Percentiles rank a stretch among this genome's conserved stretches.
Evolutionary conservation across 2,113 vertebrate genomes (phyloP).

Genomic region (Lethenteron camtschaticum): DNA sequence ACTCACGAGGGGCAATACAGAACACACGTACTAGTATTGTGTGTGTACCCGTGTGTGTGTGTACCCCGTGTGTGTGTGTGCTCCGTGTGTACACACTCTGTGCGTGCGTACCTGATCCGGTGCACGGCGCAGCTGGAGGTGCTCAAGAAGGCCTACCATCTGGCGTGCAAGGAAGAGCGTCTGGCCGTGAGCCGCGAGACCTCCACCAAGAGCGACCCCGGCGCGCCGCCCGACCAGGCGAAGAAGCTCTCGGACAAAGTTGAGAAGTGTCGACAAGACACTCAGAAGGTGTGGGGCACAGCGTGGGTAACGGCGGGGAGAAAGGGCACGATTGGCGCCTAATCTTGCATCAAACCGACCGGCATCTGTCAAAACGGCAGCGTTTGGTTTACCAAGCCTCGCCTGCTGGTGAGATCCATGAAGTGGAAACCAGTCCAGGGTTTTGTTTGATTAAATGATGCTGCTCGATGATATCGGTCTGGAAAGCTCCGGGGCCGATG

Average conservation of each 20-base stretch:
- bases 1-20: not conserved
- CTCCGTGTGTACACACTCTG: not conserved
- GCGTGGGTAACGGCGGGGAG: not conserved
- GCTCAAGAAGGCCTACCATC: slow-evolving; percentile 73
- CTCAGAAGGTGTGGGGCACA: slow-evolving; percentile 47
- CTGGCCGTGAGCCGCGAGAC: slow-evolving; percentile 60
- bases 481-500: too few species aligned
- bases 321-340: too few species aligned
- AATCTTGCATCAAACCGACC: too few species aligned
- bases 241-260: slow-evolving; percentile 94
- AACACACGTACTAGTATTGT: slow-evolving; percentile 1
- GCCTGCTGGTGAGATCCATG: too few species aligned
- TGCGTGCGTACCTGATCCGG: not conserved
- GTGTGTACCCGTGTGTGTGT: slow-evolving; percentile 4
- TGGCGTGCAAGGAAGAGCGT: slow-evolving; percentile 95
- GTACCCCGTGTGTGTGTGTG: not conserved
- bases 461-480: too few species aligned
- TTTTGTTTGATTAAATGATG: too few species aligned
- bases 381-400: too few species aligned
- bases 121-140: slow-evolving; percentile 48
- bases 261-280: slow-evolving; percentile 82
- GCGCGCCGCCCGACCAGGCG: slow-evolving; percentile 67
- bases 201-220: slow-evolving; percentile 69
- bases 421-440: too few species aligned
- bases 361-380: too few species aligned